These are phyloP conservation scores for Sipha maydis DNA, from an alignment of 2,888 invertebrate species.

Conservation along the genomic window DNA sequence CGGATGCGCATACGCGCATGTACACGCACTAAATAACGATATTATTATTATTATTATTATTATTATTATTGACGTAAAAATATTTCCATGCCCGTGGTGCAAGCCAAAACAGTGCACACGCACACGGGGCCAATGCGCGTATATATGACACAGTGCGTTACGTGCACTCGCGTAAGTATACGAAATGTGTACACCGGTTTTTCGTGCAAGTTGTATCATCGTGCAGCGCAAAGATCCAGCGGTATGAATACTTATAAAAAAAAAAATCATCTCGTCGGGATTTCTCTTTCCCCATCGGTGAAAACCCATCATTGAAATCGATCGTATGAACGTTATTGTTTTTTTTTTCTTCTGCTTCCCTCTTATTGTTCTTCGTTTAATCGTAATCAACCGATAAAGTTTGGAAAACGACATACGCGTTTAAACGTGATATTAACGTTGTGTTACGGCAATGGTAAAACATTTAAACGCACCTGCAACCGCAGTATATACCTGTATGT, in stretches of 20 bases:
- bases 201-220: neutral
- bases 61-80: neutral
- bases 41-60: too few species aligned
- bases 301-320: neutral
- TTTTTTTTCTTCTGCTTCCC: neutral
- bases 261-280: too few species aligned
- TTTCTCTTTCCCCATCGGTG: neutral
- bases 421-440: neutral
- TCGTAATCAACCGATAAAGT: neutral
- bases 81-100: neutral
- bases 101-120: neutral
- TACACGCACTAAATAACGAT: too few species aligned
- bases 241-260: too few species aligned
- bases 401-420: neutral
- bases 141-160: too few species aligned
- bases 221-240: too few species aligned
- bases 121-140: too few species aligned
- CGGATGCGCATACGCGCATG: neutral
- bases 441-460: neutral
- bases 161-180: too few species aligned
- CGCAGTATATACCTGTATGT: neutral
- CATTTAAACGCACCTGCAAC: constrained; percentile 26
- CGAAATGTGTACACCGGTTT: neutral
- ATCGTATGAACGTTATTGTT: neutral
- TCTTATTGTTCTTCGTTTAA: too few species aligned